Base-by-base conservation (phyloP, 2,888 invertebrate genomes). In the Thecocarcelia acutangulata region DNA sequence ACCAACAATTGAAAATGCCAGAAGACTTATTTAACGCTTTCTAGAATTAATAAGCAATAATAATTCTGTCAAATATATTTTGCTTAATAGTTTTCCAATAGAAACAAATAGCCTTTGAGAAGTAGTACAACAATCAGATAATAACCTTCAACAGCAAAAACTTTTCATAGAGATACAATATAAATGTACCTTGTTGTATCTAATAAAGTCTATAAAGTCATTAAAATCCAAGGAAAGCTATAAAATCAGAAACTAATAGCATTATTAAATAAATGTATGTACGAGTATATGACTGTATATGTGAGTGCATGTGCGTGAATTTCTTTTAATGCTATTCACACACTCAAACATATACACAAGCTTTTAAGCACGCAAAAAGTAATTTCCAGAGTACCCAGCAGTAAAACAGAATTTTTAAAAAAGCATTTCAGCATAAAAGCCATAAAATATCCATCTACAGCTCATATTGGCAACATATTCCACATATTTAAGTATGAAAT, bases 241-340 rank as follows among this genome's bases (percentile, higher is more conserved):
- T 81, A 73, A 81, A 81, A 76, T 81, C 68, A 50, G 15, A 66
- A 68, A 54, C 75, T 72, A 76, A 76, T 76, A 63, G 54, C 68
- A 61, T 63, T 81, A 72, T 76, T 72, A 50, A 56, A 44, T 59
- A 56, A 75, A 73, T 33, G 46, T 44, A 3, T 48, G 21, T 42
- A 15, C 19, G 4, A 13, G 46, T 37, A 15, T 58, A 46, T 48
- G 44, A 3, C 3, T 24, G 24, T n/a, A 72, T 42, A 40, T 44
- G 6, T 59, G 21, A 42, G 24, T 33, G 1, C 6, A 24, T 37
- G n/a, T 58, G 58, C 28, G 44, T 59, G 28, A 54, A 33, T 54
- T 56, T 46, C 8, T 40, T 37, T 37, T 54, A 24, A 68, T 64
- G 21, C 13, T 24, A 11, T 61, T 46, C 21, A 48, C 0, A 52